Percentiles rank a stretch among this genome's conserved stretches.
phyloP scores from a whole-genome alignment of 1,140 invertebrate genomes.

The Probaryconus sp. region DNA sequence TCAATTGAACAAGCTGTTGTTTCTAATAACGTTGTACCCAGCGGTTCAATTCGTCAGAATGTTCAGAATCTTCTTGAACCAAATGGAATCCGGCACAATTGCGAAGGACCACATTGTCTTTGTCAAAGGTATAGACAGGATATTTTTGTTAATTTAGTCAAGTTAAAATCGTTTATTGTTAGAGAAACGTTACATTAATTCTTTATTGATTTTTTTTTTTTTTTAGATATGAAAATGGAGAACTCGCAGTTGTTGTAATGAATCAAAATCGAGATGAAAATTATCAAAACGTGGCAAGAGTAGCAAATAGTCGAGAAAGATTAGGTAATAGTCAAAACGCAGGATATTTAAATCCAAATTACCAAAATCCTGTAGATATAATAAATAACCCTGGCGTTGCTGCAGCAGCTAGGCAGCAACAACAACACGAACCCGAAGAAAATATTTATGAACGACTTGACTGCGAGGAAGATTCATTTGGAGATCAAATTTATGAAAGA shows the following conservation, averaged over 20 bases:
- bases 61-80: conserved; percentile 48
- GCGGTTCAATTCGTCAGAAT: conserved; percentile 64
- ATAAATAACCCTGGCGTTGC: conserved; percentile 58
- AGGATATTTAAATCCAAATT: conserved; percentile 68
- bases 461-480: conserved; percentile 65
- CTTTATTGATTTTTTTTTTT: conserved; percentile 1
- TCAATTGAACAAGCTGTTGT: conserved; percentile 58
- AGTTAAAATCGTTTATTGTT: too few relatives aligned
- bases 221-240: conserved; percentile 72
- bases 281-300: conserved; percentile 67
- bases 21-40: conserved; percentile 71
- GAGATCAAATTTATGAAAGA: conserved; percentile 72
- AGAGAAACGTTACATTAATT: too few relatives aligned
- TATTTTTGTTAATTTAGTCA: background rate
- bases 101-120: conserved; percentile 70
- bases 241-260: conserved; percentile 71
- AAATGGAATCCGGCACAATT: conserved; percentile 65
- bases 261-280: conserved; percentile 70
- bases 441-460: conserved; percentile 75
- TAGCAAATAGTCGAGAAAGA: conserved; percentile 55
- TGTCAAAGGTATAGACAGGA: conserved; percentile 67
- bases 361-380: conserved; percentile 72
- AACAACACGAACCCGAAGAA: conserved; percentile 70
- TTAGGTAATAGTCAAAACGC: conserved; percentile 58
- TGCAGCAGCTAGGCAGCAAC: conserved; percentile 1